Evolutionary conservation across 2,113 vertebrate species (phyloP).

Genomic region (Pelodiscus sinensis): DNA sequence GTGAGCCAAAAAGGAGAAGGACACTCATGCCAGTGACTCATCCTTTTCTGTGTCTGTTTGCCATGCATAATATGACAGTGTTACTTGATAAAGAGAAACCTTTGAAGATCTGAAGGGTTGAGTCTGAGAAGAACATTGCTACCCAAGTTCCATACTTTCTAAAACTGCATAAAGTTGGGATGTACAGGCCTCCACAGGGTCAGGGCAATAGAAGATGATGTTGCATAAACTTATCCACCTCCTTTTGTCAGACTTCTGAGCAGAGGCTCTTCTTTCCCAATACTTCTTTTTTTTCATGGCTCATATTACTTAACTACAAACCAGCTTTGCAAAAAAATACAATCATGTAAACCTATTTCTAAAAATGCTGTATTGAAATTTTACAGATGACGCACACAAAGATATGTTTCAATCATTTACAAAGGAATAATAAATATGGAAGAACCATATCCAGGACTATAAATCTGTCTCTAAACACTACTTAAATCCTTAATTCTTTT

Average conservation of each 20-base stretch:
- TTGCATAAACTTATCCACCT: background rate
- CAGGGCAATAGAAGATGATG: background rate
- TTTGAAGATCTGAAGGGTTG: background rate
- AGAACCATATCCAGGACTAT: background rate
- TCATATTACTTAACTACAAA: background rate
- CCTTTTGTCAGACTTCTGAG: accelerated
- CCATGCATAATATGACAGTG: background rate
- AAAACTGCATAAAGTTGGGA: background rate
- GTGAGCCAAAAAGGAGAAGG: background rate
- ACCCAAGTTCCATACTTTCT: background rate
- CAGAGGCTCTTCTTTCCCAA: background rate
- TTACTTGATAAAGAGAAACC: background rate
- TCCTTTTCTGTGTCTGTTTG: background rate
- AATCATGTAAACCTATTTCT: conserved; percentile 15
- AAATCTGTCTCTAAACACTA: background rate
- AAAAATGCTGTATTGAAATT: conserved; percentile 10
- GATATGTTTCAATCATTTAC: background rate
- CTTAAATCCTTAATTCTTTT: conserved; percentile 2
- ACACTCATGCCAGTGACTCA: background rate
- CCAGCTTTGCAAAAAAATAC: background rate
- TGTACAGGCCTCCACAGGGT: background rate
- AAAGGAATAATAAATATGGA: background rate
- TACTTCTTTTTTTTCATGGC: background rate
- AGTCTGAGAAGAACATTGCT: background rate
- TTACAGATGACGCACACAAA: background rate